phyloP scores from a whole-genome alignment of 1,140 invertebrate species.

The Pogonomyrmex barbatus region DNA sequence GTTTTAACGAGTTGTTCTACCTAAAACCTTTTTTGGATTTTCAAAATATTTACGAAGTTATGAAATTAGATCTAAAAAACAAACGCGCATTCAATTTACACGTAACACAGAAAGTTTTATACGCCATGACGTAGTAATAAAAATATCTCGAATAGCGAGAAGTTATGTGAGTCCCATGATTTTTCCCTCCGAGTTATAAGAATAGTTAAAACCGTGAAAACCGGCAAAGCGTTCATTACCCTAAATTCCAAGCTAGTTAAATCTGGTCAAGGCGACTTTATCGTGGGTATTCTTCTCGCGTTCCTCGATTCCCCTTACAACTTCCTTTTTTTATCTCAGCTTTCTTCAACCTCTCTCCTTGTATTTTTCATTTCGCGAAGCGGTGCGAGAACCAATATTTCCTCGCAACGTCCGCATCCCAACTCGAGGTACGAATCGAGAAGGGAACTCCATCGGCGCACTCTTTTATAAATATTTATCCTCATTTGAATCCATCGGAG shows the following conservation, averaged over 20 bases:
- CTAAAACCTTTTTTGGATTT: neutral
- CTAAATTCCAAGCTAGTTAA: conserved; percentile 35
- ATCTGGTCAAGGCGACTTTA: conserved; percentile 16
- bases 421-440: conserved; percentile 59
- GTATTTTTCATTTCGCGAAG: conserved; percentile 53
- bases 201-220: conserved; percentile 12
- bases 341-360: conserved; percentile 17
- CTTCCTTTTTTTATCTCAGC: too few species aligned
- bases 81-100: neutral
- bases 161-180: neutral
- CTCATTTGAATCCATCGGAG: conserved; percentile 82
- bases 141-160: neutral
- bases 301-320: neutral
- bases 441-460: conserved; percentile 69
- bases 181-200: neutral
- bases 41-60: neutral
- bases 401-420: conserved; percentile 65
- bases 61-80: neutral
- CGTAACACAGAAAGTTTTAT: neutral
- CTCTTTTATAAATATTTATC: conserved; percentile 85
- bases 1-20: neutral
- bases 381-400: conserved; percentile 72
- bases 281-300: conserved; percentile 50
- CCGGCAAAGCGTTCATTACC: neutral
- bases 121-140: neutral